Conservation (phyloP, 1,140 invertebrate genomes). For the Babylonia areolata region DNA sequence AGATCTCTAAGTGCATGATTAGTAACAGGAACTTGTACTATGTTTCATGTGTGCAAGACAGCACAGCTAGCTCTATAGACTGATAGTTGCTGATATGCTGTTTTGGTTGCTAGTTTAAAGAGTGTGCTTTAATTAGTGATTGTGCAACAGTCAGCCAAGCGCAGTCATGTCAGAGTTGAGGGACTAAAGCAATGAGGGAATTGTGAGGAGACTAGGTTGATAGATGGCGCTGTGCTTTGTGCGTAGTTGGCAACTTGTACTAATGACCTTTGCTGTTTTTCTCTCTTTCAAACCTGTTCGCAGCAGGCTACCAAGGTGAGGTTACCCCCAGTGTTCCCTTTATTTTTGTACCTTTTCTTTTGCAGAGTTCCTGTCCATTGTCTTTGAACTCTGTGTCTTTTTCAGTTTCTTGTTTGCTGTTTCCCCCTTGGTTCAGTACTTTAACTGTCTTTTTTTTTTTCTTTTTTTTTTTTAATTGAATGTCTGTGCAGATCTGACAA, state of each 20-base stretch:
- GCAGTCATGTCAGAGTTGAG: background rate
- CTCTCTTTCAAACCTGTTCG: conserved; percentile 31
- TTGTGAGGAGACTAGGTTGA: background rate
- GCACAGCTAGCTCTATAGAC: background rate
- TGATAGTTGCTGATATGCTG: too few species aligned
- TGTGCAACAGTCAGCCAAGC: background rate
- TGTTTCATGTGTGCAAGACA: too few species aligned
- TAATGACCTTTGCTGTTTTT: conserved; percentile 33
- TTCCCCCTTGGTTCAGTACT: background rate
- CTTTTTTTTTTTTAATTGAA: background rate
- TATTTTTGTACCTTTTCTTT: conserved; percentile 1
- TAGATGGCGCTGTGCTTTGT: conserved; percentile 26
- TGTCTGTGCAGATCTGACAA: background rate
- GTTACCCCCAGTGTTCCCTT: conserved; percentile 18
- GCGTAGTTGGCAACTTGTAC: conserved; percentile 31
- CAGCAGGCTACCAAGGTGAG: conserved; percentile 38
- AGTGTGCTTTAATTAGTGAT: background rate
- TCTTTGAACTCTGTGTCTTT: background rate
- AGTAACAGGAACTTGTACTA: too few species aligned
- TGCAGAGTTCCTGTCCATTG: conserved; percentile 8
- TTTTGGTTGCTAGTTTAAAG: too few species aligned
- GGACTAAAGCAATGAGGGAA: background rate
- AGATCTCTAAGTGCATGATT: background rate
- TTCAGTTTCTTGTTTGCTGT: background rate
- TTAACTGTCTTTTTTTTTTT: background rate